A percentile compares a stretch with the other conserved stretches of the same genome.
Evolutionary conservation across 2,797 vertebrate genomes (phyloP).

Genomic region (Tamandua tetradactyla): DNA sequence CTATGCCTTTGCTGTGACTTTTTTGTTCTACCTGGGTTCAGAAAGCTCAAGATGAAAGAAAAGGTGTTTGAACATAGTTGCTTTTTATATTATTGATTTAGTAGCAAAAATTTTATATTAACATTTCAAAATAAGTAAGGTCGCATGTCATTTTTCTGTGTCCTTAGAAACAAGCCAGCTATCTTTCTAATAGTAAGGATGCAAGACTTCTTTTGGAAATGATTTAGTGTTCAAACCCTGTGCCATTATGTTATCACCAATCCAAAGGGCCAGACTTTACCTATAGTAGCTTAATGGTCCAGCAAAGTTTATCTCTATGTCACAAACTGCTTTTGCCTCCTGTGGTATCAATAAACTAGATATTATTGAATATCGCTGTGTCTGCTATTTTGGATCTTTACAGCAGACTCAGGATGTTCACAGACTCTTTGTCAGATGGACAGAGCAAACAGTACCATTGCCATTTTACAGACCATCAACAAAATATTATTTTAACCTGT

Average conservation of each 20-base stretch:
- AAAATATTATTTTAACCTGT: constrained; percentile 49
- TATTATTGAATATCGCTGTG: not conserved
- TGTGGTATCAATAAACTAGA: not conserved
- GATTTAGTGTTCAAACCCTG: not conserved
- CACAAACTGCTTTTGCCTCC: not conserved
- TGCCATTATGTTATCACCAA: not conserved
- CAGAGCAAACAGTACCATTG: not conserved
- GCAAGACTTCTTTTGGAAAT: not conserved
- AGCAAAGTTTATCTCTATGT: not conserved
- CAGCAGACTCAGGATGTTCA: not conserved
- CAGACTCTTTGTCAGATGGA: not conserved
- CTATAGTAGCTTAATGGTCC: not conserved
- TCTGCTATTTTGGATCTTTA: not conserved
- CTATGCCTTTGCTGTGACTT: not conserved
- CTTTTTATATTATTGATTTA: not conserved
- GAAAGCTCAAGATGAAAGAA: not conserved
- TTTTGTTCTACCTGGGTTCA: not conserved
- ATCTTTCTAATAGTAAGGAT: not conserved
- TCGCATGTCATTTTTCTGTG: not conserved
- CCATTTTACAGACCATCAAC: not conserved
- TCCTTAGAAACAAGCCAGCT: not conserved
- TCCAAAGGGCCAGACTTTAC: not conserved
- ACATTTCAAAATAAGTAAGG: constrained; percentile 36
- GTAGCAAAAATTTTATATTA: not conserved
- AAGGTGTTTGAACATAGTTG: not conserved